Evolutionary conservation across 1,140 invertebrate genomes (phyloP), one percentile per base, ranked within the genome.

Genomic region (Drosophila equinoxialis): DNA sequence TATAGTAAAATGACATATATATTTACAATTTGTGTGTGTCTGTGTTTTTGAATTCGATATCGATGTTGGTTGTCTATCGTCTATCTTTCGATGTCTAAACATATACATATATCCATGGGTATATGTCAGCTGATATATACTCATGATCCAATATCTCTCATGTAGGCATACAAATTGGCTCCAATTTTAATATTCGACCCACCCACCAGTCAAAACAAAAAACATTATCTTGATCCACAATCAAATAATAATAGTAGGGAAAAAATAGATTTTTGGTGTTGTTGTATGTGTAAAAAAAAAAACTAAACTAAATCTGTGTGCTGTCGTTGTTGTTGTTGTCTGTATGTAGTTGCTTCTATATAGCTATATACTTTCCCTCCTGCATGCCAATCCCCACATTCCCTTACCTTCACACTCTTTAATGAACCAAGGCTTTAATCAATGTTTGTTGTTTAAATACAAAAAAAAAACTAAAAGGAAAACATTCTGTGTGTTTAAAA

Each of bases 281-380:
- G 90, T 91, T 91, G 90, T 91, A 91, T 74, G 70, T 78, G 74
- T 74, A 81, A 80, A 77, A 30, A 77, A 79, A 64, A 70, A 42
- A 42, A 70, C 64, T 61, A 62, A 59, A 63, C 63, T 74, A 57
- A 79, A 86, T 81, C 66, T 90, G 85, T 90, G 81, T 90, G 86
- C 81, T 77, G 74, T 90, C 70, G 71, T 74, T 77, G 84, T 68
- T 66, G 65, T 82, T 79, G 57, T 39, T 39, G 37, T 39, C 8
- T 39, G 37, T 37, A 37, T 37, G 35, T 59, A 59, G 57, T 39
- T 59, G 57, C 57, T 59, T 51, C 13, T 51, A 51, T 51, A 30
- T 51, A 51, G 14, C 14, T 4, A 20, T 59, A 37, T 59, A 59
- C 30, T 73, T 14, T 58, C 30, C 30, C 3, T 11, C 67, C 65